phyloP scores from a whole-genome alignment of 2,797 vertebrate species.

The Arnoldichthys spilopterus region DNA sequence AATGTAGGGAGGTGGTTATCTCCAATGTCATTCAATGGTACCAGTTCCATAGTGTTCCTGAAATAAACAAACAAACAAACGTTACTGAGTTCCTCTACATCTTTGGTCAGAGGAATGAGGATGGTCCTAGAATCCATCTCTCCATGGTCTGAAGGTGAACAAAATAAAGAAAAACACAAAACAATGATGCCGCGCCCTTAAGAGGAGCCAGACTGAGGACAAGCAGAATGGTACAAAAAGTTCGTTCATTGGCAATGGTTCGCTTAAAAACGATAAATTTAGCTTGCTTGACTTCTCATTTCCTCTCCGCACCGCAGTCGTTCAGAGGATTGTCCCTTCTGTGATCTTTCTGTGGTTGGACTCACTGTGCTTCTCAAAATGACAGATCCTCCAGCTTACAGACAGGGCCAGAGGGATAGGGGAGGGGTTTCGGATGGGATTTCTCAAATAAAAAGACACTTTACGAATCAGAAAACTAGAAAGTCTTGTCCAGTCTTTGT shows the following conservation, averaged over 20 bases:
- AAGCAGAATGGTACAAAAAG: conserved; percentile 54
- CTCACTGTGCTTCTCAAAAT: conserved; percentile 32
- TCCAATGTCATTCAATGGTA: not conserved
- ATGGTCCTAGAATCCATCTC: conserved; percentile 39
- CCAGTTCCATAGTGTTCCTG: conserved; percentile 23
- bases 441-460: conserved; percentile 52
- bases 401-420: not conserved
- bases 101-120: conserved; percentile 62
- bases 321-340: conserved; percentile 35
- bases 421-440: conserved; percentile 10
- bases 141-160: conserved; percentile 6
- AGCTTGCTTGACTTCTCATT: not conserved
- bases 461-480: conserved; percentile 50
- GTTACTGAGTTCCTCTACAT: conserved; percentile 33
- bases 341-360: conserved; percentile 33
- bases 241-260: conserved; percentile 45
- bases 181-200: conserved; percentile 18
- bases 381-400: conserved; percentile 19
- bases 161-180: not conserved
- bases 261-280: conserved; percentile 42
- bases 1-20: conserved; percentile 15
- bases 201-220: conserved; percentile 20
- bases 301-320: conserved; percentile 14
- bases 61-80: not conserved
- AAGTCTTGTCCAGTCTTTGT: conserved; percentile 52